Percentiles rank a stretch among this genome's conserved stretches.
These are phyloP conservation scores for Pemphigus obesinymphae DNA, from an alignment of 1,140 invertebrate genomes.

Conservation along the genomic window DNA sequence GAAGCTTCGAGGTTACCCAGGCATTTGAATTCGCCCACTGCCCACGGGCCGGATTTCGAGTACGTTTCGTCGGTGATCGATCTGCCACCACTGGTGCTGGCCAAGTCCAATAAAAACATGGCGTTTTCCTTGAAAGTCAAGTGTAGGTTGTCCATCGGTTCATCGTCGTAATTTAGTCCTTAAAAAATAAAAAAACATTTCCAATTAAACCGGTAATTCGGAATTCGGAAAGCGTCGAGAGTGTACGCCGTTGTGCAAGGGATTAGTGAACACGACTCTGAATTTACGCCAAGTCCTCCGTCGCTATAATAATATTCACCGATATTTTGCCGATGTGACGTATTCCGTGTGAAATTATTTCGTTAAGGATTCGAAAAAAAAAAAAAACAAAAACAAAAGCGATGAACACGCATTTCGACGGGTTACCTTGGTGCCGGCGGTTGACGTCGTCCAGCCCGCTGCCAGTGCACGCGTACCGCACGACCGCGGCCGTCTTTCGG, in stretches of 20 bases:
- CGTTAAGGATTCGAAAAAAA: no score
- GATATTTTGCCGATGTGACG: no score
- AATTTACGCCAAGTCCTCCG: no score
- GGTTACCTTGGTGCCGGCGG: background rate
- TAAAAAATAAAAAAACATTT: background rate
- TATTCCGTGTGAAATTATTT: no score
- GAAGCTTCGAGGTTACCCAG: conserved; percentile 63
- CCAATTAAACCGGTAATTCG: background rate
- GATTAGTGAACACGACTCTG: no score
- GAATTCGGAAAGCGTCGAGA: no score
- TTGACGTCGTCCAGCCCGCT: background rate
- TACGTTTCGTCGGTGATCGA: conserved; percentile 58
- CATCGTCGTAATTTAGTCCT: background rate
- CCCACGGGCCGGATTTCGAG: conserved; percentile 56
- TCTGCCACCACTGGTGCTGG: conserved; percentile 61
- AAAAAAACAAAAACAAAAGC: no score
- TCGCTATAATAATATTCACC: no score
- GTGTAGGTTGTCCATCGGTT: conserved; percentile 55
- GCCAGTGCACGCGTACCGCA: background rate
- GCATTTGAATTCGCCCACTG: conserved; percentile 72
- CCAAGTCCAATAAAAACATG: conserved; percentile 85
- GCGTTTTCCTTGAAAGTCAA: conserved; percentile 87
- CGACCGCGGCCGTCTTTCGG: background rate
- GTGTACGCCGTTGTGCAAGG: no score
- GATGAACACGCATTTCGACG: no score